Percentiles rank a stretch among this genome's conserved stretches.
Evolutionary conservation across 2,797 vertebrate genomes (phyloP).

Genomic region (Apogon talboti): DNA sequence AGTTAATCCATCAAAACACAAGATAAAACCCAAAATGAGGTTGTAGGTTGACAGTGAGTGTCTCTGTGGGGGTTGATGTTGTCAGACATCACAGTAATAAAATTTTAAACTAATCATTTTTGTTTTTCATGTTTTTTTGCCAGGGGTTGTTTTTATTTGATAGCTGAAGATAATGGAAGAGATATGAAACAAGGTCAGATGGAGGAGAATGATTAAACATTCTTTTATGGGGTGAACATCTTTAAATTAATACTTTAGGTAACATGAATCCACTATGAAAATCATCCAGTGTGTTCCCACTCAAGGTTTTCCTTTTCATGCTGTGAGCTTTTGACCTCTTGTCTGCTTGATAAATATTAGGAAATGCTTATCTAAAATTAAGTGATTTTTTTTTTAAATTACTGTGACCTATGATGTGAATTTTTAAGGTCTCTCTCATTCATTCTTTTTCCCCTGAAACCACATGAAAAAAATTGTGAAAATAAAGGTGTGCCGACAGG

Average conservation of each 20-base stretch:
- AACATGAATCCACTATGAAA: neutral
- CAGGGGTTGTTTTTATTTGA: too few relatives aligned
- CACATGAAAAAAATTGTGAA: conserved; percentile 18
- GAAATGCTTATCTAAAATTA: conserved; percentile 4
- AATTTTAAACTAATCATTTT: conserved; percentile 9
- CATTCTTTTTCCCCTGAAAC: conserved; percentile 14
- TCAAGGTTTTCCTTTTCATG: conserved; percentile 2
- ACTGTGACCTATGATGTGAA: neutral
- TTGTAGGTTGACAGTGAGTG: neutral
- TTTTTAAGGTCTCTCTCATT: conserved; percentile 7
- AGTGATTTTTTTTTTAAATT: conserved; percentile 15
- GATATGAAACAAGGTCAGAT: too few relatives aligned
- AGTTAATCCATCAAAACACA: neutral
- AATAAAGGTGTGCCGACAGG: neutral
- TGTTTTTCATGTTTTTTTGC: neutral
- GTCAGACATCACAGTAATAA: neutral
- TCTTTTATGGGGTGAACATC: neutral
- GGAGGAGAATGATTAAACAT: too few relatives aligned
- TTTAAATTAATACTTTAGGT: too few relatives aligned
- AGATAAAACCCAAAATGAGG: neutral
- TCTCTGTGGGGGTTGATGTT: neutral
- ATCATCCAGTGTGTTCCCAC: neutral
- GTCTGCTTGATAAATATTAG: conserved; percentile 2
- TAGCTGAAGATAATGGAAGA: too few relatives aligned
- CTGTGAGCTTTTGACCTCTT: conserved; percentile 3